A percentile compares a stretch with the other conserved stretches of the same genome.
Conservation (phyloP, 2,797 vertebrate genomes). For the Myotis vivesi region DNA sequence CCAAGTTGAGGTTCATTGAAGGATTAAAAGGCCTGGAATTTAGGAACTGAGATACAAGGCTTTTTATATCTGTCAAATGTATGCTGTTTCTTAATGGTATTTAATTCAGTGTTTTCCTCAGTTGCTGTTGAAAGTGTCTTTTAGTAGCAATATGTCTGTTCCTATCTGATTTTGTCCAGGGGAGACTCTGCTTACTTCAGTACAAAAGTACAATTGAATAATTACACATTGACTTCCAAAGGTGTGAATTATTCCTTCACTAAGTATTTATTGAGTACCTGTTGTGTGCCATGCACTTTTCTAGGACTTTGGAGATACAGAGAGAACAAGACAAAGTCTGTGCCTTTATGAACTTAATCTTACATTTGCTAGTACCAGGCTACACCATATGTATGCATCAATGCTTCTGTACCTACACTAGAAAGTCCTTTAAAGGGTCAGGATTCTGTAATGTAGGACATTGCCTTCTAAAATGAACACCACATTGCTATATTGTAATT, state of each 20-base stretch:
- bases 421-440: not conserved
- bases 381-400: too few relatives aligned
- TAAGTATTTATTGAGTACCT: not conserved
- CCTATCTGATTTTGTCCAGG: not conserved
- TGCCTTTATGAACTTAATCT: not conserved
- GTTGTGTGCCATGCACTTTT: not conserved
- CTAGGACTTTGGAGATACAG: not conserved
- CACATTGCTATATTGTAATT: not conserved
- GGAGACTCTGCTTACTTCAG: not conserved
- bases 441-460: not conserved
- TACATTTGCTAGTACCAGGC: not conserved
- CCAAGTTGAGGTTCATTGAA: not conserved
- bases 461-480: constrained; percentile 17
- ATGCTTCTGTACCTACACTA: not conserved
- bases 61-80: not conserved
- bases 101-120: not conserved
- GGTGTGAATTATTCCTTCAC: not conserved
- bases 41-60: not conserved
- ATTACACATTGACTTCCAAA: not conserved
- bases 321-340: not conserved
- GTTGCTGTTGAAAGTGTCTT: not conserved
- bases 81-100: not conserved
- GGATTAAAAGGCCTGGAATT: not conserved
- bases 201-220: not conserved
- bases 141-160: not conserved